Base-by-base conservation (phyloP, 1,140 invertebrate species). In the Wasmannia auropunctata region DNA sequence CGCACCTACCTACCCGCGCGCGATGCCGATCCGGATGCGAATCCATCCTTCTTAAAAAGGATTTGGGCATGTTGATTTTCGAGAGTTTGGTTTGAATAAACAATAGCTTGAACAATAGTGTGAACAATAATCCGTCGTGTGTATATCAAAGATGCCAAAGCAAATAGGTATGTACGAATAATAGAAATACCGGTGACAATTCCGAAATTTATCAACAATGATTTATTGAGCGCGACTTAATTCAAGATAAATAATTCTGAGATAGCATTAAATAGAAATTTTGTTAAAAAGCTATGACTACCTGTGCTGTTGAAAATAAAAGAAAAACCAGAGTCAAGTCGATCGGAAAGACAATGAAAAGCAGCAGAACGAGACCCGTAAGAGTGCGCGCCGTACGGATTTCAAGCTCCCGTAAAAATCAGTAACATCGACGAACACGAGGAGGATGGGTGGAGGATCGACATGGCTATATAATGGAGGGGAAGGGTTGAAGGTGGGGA, bases 371-470 rank as follows among this genome's bases (percentile, higher is more conserved):
- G 69, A 88, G 69, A 37, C 16, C 31, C 63, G 63, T 74, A 43
- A 14, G 16, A 65, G 67, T 75, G 84, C 43, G 43, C 62, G 31
- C 43, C 72, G 49, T 85, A 87, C 43, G 63, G 87, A 87, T 77
- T 87, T 87, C 76, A 84, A 37, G 28, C n/a, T 49, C 10, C n/a
- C 22, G 72, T 84, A 89, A 89, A 89, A 89, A 89, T 79, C 67
- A 46, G 49, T 62, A 89, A 89, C 85, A 90, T 88, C 60, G 79
- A 76, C 72, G 46, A 51, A 28, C 37, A 72, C 56, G 56, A 40
- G 49, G 58, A 40, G 46, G 49, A 77, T 34, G 46, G 31, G 19
- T 22, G 49, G 31, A 40, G 65, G 43, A 69, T 28, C 70, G 37
- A 54, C 74, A 54, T 6, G 37, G 65, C n/a, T 62, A 37, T n/a